Percentiles rank a stretch among this genome's conserved stretches.
Evolutionary conservation across 2,113 vertebrate species (phyloP).

Genomic region (Psephotus haematonotus): DNA sequence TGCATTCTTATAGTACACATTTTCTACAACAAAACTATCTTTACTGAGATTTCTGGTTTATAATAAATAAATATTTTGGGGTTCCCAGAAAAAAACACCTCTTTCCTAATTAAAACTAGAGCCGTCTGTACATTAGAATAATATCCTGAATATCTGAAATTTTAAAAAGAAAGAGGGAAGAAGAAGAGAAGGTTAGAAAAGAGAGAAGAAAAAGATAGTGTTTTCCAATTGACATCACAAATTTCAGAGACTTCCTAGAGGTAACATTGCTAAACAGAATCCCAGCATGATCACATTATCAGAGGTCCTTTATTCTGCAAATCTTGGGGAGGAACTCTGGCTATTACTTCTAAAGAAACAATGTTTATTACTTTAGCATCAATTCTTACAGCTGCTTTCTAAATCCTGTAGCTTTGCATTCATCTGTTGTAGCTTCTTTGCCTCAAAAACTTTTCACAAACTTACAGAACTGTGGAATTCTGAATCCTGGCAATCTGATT

Average conservation of each 20-base stretch:
- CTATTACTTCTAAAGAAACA: neutral
- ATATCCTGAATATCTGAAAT: neutral
- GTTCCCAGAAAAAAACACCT: neutral
- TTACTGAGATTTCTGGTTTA: neutral
- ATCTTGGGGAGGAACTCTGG: neutral
- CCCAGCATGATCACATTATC: neutral
- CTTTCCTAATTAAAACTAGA: neutral
- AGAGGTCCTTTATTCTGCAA: neutral
- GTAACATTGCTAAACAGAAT: neutral
- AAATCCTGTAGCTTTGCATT: neutral
- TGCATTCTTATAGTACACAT: neutral
- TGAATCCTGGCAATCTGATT: neutral
- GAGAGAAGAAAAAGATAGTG: rapidly evolving
- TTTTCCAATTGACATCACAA: neutral
- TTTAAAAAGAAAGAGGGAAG: neutral
- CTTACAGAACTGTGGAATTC: neutral
- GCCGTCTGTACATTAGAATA: neutral
- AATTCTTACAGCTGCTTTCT: neutral
- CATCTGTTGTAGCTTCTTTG: neutral
- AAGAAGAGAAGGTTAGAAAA: neutral
- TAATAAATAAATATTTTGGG: neutral
- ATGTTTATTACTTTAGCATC: neutral
- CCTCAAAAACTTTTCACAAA: neutral
- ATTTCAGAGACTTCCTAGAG: neutral
- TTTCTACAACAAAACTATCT: neutral